These are phyloP conservation scores for Eriocheir sinensis DNA, from an alignment of 1,140 invertebrate genomes.

Conservation along the genomic window DNA sequence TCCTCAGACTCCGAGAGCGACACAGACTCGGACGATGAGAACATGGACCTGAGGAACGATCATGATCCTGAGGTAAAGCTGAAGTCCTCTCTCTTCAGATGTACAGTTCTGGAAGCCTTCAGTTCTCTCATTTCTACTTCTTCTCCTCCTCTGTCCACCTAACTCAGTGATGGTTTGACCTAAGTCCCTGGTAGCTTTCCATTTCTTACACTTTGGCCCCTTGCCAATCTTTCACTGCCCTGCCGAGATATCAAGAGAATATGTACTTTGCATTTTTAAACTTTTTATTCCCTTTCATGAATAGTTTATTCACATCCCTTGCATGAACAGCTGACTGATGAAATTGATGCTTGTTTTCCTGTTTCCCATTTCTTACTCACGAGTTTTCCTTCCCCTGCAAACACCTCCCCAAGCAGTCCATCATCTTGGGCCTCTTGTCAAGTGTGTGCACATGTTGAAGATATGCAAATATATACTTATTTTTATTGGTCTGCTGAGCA, in stretches of 20 bases:
- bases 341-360: background rate
- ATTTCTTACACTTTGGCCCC: background rate
- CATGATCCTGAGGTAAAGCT: constrained; percentile 76
- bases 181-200: background rate
- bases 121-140: background rate
- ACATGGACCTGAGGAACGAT: constrained; percentile 73
- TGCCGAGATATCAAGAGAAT: background rate
- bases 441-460: too few species aligned
- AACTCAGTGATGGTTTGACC: too few species aligned
- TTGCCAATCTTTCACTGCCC: background rate
- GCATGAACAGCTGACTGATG: background rate
- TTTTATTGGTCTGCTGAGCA: too few species aligned
- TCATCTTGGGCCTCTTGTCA: too few species aligned
- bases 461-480: too few species aligned
- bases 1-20: constrained; percentile 74
- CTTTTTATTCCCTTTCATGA: background rate
- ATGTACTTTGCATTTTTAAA: background rate
- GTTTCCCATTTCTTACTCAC: background rate
- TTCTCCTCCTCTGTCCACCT: too few species aligned
- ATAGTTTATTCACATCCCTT: background rate
- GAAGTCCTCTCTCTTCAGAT: background rate
- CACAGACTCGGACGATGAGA: constrained; percentile 75
- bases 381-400: background rate
- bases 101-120: background rate
- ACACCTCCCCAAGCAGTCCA: too few species aligned